phyloP scores from a whole-genome alignment of 2,888 invertebrate species.

The Caenorhabditis sulstoni region DNA sequence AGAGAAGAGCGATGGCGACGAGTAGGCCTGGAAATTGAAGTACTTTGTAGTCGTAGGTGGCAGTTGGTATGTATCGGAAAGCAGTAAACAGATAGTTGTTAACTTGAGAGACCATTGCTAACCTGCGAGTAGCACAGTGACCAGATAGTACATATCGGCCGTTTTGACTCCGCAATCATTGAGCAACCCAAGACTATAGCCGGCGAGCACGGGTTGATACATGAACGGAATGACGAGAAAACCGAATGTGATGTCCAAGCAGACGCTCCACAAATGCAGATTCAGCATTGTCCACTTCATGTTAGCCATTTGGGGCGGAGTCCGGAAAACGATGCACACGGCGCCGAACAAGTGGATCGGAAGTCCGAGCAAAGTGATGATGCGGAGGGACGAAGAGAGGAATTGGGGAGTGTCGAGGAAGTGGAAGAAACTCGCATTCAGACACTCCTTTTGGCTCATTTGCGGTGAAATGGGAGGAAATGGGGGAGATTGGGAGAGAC shows the following conservation, averaged over 20 bases:
- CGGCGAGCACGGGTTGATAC: constrained; percentile 38
- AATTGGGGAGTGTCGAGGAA: constrained; percentile 22
- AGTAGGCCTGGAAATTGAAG: constrained; percentile 30
- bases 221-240: constrained; percentile 33
- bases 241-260: constrained; percentile 10
- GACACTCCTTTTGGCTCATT: constrained; percentile 1
- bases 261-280: constrained; percentile 37
- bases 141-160: constrained; percentile 20
- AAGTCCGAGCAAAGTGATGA: not conserved
- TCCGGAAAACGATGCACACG: constrained; percentile 30
- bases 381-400: constrained; percentile 1
- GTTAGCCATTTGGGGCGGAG: constrained; percentile 27
- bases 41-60: too few relatives aligned
- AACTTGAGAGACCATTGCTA: not conserved
- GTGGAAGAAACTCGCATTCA: constrained; percentile 1
- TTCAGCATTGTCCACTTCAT: constrained; percentile 44
- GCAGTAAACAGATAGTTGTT: too few relatives aligned
- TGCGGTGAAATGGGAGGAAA: too few relatives aligned
- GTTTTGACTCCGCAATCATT: not conserved
- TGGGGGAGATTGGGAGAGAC: constrained; percentile 4
- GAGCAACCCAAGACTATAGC: constrained; percentile 24
- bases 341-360: constrained; percentile 26
- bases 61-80: too few relatives aligned
- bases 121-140: constrained; percentile 8
- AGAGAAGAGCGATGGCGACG: constrained; percentile 3